Evolutionary conservation across 2,888 invertebrate genomes (phyloP), one percentile per base, ranked within the genome.

Genomic region (Drosophila merina): DNA sequence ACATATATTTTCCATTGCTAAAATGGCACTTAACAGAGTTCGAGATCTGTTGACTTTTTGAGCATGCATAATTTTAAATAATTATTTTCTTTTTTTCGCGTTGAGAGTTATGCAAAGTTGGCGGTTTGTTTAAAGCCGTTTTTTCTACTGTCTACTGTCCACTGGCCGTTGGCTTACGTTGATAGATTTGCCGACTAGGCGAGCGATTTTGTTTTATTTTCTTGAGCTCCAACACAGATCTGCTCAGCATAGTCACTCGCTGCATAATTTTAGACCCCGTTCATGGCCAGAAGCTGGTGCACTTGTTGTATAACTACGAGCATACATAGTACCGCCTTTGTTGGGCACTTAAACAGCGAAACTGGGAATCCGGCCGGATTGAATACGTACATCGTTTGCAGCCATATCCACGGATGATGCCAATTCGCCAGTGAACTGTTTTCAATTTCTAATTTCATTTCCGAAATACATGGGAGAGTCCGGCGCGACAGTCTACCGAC

Each of bases 361-460:
- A 49, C 49, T 48, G 40, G 31, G 48, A 28, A 33, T 40, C 40
- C 59, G 36, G 49, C 58, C 44, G 31, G 20, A 33, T 48, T 33
- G 14, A 42, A 60, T 78, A 86, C 84, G 54, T 90, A 90, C 89
- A 90, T 84, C 79, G 86, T 82, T 79, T 89, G 88, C 73, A 90
- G 83, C 89, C 89, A 89, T 86, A 86, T 88, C 88, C 89, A 86
- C 77, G 89, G 88, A 79, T 84, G 86, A 84, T 85, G 86, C 89
- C 88, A 88, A 79, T 86, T 86, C 76, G 82, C 75, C 78, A 84
- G 76, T 74, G 85, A 77, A 56, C 75, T 84, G 67, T 84, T 86
- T 77, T 86, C 86, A 79, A 86, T 83, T 84, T 81, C 88, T 84
- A 89, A 88, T 89, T 89, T 89, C 89, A 90, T 90, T 86, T 86